Evolutionary conservation across 2,797 vertebrate genomes (phyloP).

Genomic region (Pristis pectinata): DNA sequence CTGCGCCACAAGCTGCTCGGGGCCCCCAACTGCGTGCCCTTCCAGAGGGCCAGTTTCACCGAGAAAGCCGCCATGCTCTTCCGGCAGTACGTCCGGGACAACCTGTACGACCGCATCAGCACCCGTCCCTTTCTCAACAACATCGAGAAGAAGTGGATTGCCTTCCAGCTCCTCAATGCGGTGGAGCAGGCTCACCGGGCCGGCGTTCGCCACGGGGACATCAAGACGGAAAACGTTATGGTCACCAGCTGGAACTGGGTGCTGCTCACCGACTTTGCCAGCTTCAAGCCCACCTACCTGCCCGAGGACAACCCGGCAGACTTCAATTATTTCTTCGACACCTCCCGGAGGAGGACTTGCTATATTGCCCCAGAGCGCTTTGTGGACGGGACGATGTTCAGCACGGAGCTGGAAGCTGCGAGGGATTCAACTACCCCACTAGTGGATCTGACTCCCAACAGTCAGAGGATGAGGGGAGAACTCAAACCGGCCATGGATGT

Average conservation of each 20-base stretch:
- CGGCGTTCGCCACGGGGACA: constrained; percentile 90
- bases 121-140: constrained; percentile 91
- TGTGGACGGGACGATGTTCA: constrained; percentile 88
- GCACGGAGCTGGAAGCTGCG: constrained; percentile 67
- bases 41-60: constrained; percentile 81
- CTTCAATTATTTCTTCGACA: constrained; percentile 99
- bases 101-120: constrained; percentile 92
- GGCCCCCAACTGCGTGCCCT: constrained; percentile 89
- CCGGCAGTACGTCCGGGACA: constrained; percentile 90
- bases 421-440: constrained; percentile 86
- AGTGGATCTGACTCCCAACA: constrained; percentile 84
- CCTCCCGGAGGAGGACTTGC: constrained; percentile 83
- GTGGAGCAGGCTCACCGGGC: constrained; percentile 90
- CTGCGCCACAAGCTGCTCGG: constrained; percentile 86
- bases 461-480: constrained; percentile 84
- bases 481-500: constrained; percentile 92
- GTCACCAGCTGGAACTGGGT: constrained; percentile 99
- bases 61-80: constrained; percentile 93
- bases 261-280: constrained; percentile 90
- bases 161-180: constrained; percentile 88
- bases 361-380: constrained; percentile 94
- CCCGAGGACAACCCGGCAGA: constrained; percentile 97
- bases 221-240: constrained; percentile 97
- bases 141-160: constrained; percentile 92
- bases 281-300: constrained; percentile 92